Evolutionary conservation across 2,113 vertebrate species (phyloP).

Genomic region (Condylura cristata): DNA sequence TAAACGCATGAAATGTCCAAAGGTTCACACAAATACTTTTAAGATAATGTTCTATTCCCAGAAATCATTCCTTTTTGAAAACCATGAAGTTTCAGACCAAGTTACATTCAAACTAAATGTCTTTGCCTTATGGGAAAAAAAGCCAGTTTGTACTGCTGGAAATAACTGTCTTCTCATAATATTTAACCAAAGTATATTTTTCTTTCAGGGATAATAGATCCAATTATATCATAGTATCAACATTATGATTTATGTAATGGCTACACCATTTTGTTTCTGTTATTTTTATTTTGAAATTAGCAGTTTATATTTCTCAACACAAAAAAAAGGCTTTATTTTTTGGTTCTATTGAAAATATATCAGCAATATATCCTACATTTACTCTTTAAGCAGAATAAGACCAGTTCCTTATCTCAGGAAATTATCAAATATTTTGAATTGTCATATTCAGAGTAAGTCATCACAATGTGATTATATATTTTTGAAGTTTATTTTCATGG

Average conservation of each 20-base stretch:
- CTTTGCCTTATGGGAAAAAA: constrained; percentile 52
- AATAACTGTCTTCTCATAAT: constrained; percentile 34
- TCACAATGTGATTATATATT: neutral
- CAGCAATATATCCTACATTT: neutral
- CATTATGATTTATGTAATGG: neutral
- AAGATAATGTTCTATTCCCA: neutral
- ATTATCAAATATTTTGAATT: neutral
- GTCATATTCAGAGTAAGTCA: neutral
- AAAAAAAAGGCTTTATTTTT: neutral
- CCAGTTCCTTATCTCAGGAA: neutral
- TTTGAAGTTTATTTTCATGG: neutral
- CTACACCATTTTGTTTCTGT: neutral
- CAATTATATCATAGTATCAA: neutral
- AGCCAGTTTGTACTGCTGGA: neutral
- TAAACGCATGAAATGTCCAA: neutral
- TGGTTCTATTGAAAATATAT: neutral
- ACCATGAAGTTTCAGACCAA: neutral
- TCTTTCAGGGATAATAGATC: neutral
- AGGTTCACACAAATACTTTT: neutral
- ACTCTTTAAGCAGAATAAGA: neutral
- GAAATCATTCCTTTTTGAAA: constrained; percentile 11
- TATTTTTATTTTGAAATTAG: neutral
- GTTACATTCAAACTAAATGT: constrained; percentile 57
- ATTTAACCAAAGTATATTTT: neutral
- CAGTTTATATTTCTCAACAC: neutral